Evolutionary conservation across 2,113 vertebrate species (phyloP).

Genomic region (Psittacus erithacus): DNA sequence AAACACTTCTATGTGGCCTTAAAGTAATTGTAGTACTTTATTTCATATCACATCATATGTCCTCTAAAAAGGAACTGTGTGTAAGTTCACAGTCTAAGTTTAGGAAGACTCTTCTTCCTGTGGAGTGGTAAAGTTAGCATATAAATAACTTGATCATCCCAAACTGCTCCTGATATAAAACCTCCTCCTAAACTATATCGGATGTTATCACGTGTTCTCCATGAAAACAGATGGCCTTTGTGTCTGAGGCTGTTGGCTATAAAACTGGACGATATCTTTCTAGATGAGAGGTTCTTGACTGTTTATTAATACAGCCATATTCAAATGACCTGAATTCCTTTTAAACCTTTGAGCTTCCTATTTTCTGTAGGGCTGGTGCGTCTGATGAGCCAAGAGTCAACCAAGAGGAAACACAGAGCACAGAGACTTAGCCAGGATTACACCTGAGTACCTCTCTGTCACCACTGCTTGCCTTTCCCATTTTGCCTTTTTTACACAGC

Average conservation of each 20-base stretch:
- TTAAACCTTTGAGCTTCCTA: not conserved
- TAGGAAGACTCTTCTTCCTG: slow-evolving; percentile 1
- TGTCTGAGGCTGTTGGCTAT: not conserved
- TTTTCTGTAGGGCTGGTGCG: not conserved
- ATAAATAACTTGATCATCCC: slow-evolving; percentile 13
- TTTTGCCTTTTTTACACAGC: not conserved
- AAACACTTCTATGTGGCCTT: not conserved
- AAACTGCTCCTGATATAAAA: slow-evolving; percentile 31
- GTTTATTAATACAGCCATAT: not conserved
- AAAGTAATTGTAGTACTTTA: not conserved
- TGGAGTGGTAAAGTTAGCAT: not conserved
- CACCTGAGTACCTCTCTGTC: not conserved
- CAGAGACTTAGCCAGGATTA: not conserved
- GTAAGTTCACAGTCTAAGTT: not conserved
- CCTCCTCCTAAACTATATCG: not conserved
- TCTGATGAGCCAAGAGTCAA: not conserved
- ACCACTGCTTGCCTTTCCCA: not conserved
- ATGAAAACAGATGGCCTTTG: not conserved
- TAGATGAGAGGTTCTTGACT: not conserved
- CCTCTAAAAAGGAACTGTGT: not conserved
- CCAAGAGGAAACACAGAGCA: not conserved
- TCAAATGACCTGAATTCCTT: not conserved
- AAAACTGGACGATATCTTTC: not conserved
- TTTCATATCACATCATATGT: not conserved
- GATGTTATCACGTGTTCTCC: not conserved